phyloP scores from a whole-genome alignment of 1,140 invertebrate genomes.

The Pogonomyrmex californicus region DNA sequence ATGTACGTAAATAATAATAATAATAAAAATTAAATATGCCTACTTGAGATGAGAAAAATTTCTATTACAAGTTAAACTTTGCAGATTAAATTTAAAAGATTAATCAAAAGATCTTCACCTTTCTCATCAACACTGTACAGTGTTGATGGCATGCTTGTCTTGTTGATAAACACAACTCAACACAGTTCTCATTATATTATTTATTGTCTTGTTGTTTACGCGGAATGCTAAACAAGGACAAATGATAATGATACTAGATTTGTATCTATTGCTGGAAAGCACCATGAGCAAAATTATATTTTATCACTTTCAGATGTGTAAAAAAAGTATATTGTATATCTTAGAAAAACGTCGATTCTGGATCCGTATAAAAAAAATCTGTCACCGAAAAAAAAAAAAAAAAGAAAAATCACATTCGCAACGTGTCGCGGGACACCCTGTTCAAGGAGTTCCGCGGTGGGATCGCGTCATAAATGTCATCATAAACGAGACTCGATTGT shows the following conservation, averaged over 20 bases:
- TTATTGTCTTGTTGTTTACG: too few relatives aligned
- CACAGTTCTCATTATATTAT: too few relatives aligned
- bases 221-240: too few relatives aligned
- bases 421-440: background rate
- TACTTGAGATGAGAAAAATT: background rate
- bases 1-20: background rate
- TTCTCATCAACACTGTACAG: background rate
- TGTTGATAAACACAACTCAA: too few relatives aligned
- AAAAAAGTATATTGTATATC: background rate
- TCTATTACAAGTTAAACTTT: background rate
- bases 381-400: background rate
- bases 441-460: constrained; percentile 35
- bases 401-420: background rate
- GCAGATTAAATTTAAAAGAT: constrained; percentile 13
- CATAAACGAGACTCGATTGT: constrained; percentile 78
- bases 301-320: too few relatives aligned
- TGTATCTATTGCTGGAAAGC: too few relatives aligned
- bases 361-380: background rate
- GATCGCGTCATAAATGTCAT: constrained; percentile 67
- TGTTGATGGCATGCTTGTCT: background rate
- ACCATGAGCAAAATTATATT: too few relatives aligned
- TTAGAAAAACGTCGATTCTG: background rate
- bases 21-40: background rate
- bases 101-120: background rate
- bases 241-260: too few relatives aligned